phyloP scores from a whole-genome alignment of 2,797 vertebrate species.

The Falco cherrug region DNA sequence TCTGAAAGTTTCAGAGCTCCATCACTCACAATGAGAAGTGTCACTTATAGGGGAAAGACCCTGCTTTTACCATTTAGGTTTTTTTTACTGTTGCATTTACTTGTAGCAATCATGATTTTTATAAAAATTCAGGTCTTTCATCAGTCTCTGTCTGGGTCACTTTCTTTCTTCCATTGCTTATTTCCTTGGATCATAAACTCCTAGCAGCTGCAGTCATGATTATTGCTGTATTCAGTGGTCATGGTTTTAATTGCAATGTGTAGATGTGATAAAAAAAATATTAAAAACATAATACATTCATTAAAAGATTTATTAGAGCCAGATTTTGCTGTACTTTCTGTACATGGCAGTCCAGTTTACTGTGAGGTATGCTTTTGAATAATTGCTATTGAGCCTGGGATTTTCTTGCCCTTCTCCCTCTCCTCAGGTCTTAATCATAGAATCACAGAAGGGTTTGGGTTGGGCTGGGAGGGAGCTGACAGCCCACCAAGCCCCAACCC shows the following conservation, averaged over 20 bases:
- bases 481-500: accelerated
- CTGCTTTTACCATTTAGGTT: accelerated
- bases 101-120: background rate
- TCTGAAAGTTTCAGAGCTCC: background rate
- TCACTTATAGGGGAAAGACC: background rate
- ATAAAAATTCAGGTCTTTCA: background rate
- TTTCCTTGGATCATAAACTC: background rate
- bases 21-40: background rate
- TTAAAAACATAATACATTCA: background rate
- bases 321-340: background rate
- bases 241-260: background rate
- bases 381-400: background rate
- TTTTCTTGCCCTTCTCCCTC: background rate
- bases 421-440: background rate
- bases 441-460: background rate
- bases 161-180: background rate
- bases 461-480: background rate
- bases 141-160: background rate
- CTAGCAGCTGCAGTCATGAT: background rate
- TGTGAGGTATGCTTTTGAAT: background rate
- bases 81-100: background rate
- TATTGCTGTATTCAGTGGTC: background rate
- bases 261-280: background rate
- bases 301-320: background rate
- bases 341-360: background rate